These are phyloP conservation scores for Enteromius unitaeniatus DNA, from an alignment of 2,797 vertebrate species.

Conservation along the genomic window DNA sequence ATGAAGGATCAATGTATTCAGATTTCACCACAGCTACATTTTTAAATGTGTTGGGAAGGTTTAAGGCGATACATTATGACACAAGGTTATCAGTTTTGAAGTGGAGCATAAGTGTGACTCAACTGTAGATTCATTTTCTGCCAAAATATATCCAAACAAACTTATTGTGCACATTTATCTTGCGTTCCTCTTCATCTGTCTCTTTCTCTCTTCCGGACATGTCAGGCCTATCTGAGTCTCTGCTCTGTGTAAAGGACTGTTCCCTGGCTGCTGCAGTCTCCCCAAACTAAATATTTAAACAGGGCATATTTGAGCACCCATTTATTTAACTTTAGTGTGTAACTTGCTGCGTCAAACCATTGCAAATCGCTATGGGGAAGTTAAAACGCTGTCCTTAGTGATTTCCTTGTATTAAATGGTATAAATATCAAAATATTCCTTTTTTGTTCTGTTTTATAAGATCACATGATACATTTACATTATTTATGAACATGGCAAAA, in stretches of 20 bases:
- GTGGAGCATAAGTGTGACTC: constrained; percentile 10
- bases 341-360: constrained; percentile 61
- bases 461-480: neutral
- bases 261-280: constrained; percentile 61
- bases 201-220: constrained; percentile 20
- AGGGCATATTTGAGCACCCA: constrained; percentile 65
- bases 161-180: constrained; percentile 12
- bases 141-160: constrained; percentile 19
- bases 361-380: constrained; percentile 53
- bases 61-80: constrained; percentile 14
- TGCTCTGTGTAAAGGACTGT: constrained; percentile 60
- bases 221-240: constrained; percentile 49
- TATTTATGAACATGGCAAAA: neutral
- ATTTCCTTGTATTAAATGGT: constrained; percentile 12
- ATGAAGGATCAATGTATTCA: neutral
- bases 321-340: constrained; percentile 74
- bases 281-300: constrained; percentile 79
- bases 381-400: constrained; percentile 41
- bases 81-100: constrained; percentile 27
- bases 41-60: too few relatives aligned
- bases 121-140: constrained; percentile 33
- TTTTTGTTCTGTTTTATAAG: constrained; percentile 1
- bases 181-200: constrained; percentile 16
- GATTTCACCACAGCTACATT: neutral
- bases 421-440: neutral